These are phyloP conservation scores for Ptilonorhynchus violaceus DNA, from an alignment of 2,113 vertebrate genomes.

Conservation along the genomic window DNA sequence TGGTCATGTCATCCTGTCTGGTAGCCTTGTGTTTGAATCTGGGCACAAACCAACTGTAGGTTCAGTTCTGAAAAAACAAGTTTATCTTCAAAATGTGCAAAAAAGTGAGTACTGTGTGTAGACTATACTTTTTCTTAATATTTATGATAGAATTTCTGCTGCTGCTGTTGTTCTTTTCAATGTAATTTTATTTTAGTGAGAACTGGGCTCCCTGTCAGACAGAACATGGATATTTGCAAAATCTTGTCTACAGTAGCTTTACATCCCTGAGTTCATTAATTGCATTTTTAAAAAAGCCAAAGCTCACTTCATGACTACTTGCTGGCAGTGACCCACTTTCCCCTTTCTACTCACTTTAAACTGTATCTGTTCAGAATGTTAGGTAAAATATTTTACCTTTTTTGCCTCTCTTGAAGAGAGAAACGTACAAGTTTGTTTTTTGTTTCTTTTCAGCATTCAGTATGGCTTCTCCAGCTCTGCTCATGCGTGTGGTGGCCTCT, in stretches of 20 bases:
- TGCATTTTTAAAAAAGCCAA: not conserved
- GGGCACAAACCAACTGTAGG: not conserved
- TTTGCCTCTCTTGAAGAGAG: not conserved
- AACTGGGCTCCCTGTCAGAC: not conserved
- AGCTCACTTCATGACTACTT: not conserved
- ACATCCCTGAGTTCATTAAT: not conserved
- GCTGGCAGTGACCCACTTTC: not conserved
- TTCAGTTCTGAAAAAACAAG: not conserved
- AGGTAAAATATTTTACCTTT: not conserved
- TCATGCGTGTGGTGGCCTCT: slow-evolving; percentile 90
- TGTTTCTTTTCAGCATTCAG: slow-evolving; percentile 6
- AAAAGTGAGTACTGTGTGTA: not conserved
- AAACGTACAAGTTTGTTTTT: not conserved
- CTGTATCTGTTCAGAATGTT: not conserved
- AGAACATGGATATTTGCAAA: not conserved
- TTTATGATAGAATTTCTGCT: not conserved
- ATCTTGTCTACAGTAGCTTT: not conserved
- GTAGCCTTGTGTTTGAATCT: not conserved
- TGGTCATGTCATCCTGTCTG: not conserved
- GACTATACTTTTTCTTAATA: not conserved
- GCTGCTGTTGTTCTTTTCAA: not conserved
- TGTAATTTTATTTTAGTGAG: not conserved
- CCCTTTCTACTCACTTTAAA: not conserved
- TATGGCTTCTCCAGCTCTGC: slow-evolving; percentile 84
- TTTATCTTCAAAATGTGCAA: not conserved